Percentiles rank a stretch among this genome's conserved stretches.
These are phyloP conservation scores for Drosophila ficusphila DNA, from an alignment of 1,140 invertebrate species.

Conservation along the genomic window DNA sequence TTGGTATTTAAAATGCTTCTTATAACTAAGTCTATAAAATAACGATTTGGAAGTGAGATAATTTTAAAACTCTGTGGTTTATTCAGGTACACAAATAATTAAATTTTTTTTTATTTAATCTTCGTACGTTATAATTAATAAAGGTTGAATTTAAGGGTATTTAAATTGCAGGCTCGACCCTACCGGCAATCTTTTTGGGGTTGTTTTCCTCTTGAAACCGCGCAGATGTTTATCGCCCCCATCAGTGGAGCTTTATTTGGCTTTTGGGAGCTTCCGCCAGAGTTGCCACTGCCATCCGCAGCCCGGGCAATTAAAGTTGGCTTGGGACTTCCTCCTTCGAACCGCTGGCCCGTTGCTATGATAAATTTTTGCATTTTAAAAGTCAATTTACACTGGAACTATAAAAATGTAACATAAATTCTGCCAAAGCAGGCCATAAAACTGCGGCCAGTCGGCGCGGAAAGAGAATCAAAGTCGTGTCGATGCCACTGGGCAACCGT, in stretches of 20 bases:
- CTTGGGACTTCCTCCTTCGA: conserved; percentile 4
- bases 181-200: conserved; percentile 10
- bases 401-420: conserved; percentile 83
- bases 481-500: conserved; percentile 61
- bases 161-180: not conserved
- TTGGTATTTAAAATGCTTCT: too few species aligned
- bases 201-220: conserved; percentile 40
- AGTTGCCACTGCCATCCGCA: conserved; percentile 54
- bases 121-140: too few species aligned
- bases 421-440: conserved; percentile 78
- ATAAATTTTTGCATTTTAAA: conserved; percentile 82
- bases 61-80: too few species aligned
- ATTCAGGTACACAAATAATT: too few species aligned
- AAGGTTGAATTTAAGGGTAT: conserved; percentile 26
- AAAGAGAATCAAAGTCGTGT: conserved; percentile 62
- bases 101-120: too few species aligned
- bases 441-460: conserved; percentile 37
- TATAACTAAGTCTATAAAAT: too few species aligned
- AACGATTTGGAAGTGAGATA: too few species aligned
- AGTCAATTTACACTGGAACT: conserved; percentile 82
- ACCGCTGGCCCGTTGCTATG: conserved; percentile 52
- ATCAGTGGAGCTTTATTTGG: conserved; percentile 13
- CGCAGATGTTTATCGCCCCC: conserved; percentile 53
- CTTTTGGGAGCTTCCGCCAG: conserved; percentile 45
- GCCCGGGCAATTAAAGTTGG: conserved; percentile 60